phyloP scores from a whole-genome alignment of 2,113 vertebrate genomes.

The Procavia capensis region DNA sequence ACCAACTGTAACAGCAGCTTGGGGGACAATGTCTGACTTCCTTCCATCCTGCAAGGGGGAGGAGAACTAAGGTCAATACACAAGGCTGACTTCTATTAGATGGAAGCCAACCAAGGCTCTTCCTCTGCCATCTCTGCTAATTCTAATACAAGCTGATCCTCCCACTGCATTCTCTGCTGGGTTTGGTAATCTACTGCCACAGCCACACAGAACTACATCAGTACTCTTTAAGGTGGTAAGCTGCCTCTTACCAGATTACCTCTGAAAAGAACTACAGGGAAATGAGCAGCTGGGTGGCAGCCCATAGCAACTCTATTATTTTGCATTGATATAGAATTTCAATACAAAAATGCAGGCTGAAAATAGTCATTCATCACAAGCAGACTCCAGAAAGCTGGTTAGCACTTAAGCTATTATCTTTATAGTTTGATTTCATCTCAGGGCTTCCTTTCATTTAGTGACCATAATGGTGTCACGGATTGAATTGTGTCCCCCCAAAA shows the following conservation, averaged over 20 bases:
- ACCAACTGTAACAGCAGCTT: too few relatives aligned
- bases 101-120: too few relatives aligned
- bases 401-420: slow-evolving; percentile 58
- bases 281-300: slow-evolving; percentile 69
- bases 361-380: slow-evolving; percentile 72
- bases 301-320: slow-evolving; percentile 71
- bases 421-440: slow-evolving; percentile 35
- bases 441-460: slow-evolving; percentile 11
- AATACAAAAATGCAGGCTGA: slow-evolving; percentile 74
- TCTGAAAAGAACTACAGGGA: slow-evolving; percentile 69
- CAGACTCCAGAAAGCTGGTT: slow-evolving; percentile 59
- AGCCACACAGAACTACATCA: background rate
- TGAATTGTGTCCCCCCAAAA: too few relatives aligned
- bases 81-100: too few relatives aligned
- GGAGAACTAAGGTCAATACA: too few relatives aligned
- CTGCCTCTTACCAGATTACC: slow-evolving; percentile 63
- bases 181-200: too few relatives aligned
- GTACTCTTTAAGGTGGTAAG: slow-evolving; percentile 61
- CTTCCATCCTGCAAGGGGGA: too few relatives aligned
- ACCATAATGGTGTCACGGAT: background rate
- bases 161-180: too few relatives aligned
- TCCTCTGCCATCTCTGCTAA: too few relatives aligned
- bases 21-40: too few relatives aligned
- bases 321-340: slow-evolving; percentile 72
- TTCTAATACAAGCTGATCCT: too few relatives aligned